Percentiles rank a stretch among this genome's conserved stretches.
Evolutionary conservation across 2,113 vertebrate genomes (phyloP).

Genomic region (Fregata magnificens): DNA sequence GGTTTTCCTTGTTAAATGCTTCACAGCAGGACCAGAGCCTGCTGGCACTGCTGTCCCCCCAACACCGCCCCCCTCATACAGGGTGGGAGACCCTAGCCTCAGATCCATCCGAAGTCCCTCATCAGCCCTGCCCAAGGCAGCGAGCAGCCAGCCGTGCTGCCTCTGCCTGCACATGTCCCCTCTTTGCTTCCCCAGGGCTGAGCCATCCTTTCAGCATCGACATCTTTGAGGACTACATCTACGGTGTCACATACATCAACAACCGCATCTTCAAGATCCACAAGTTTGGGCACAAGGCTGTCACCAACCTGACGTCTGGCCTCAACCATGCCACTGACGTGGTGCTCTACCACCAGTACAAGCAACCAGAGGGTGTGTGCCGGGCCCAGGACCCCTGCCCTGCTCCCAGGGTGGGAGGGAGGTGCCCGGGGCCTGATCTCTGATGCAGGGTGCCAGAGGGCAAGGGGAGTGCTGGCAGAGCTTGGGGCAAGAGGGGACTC

Average conservation of each 20-base stretch:
- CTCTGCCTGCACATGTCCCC: background rate
- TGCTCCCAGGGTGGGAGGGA: background rate
- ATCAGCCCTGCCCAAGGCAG: no score
- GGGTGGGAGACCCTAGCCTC: background rate
- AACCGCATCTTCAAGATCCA: slow-evolving; percentile 96
- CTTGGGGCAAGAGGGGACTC: background rate
- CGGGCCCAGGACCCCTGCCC: accelerated
- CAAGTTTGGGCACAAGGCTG: slow-evolving; percentile 89
- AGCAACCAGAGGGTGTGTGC: slow-evolving; percentile 90
- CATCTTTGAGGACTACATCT: slow-evolving; percentile 97
- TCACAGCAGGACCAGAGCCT: background rate
- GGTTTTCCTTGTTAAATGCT: background rate
- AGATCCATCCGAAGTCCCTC: background rate
- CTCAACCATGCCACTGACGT: slow-evolving; percentile 95
- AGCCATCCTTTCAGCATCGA: slow-evolving; percentile 97
- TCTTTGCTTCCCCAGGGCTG: slow-evolving; percentile 73
- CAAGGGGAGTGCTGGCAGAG: background rate
- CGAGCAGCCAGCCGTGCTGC: accelerated
- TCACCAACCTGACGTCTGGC: slow-evolving; percentile 90
- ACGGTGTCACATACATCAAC: slow-evolving; percentile 95
- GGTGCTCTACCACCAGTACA: slow-evolving; percentile 93
- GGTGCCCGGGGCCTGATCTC: background rate
- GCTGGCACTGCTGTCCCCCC: background rate
- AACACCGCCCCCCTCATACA: accelerated
- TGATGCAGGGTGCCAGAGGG: background rate